A percentile compares a stretch with the other conserved stretches of the same genome.
These are phyloP conservation scores for Caloenas nicobarica DNA, from an alignment of 2,113 vertebrate genomes.

Conservation along the genomic window DNA sequence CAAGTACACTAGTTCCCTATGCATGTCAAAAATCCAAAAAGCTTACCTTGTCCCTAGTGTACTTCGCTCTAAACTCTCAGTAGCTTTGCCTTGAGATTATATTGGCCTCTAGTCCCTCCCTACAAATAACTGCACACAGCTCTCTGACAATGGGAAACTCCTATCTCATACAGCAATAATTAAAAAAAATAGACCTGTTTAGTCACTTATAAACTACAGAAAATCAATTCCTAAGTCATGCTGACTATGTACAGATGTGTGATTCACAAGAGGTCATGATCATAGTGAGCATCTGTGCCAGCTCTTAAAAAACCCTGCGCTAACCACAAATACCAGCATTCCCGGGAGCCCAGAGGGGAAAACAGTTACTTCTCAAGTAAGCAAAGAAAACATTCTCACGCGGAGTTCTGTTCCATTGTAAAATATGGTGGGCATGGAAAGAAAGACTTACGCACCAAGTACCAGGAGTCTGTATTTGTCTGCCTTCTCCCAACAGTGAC, in stretches of 20 bases:
- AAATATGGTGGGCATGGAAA: neutral
- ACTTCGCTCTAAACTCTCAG: neutral
- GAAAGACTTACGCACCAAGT: neutral
- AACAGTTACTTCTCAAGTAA: too few species aligned
- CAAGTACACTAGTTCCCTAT: neutral
- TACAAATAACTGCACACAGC: neutral
- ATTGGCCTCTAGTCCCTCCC: neutral
- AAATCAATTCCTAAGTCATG: neutral
- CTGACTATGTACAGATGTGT: neutral
- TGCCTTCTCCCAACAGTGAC: neutral
- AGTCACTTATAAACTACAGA: neutral
- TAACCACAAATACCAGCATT: too few species aligned
- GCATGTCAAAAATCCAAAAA: neutral
- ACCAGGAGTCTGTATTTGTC: neutral
- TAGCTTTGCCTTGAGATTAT: neutral
- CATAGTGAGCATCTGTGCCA: neutral
- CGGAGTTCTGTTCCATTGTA: neutral
- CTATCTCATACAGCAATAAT: neutral
- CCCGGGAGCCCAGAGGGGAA: too few species aligned
- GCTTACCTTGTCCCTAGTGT: neutral
- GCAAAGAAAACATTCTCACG: too few species aligned
- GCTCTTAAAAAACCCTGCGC: too few species aligned
- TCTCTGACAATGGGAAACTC: neutral
- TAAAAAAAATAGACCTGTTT: neutral
- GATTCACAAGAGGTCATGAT: accelerated